Percentiles rank a stretch among this genome's conserved stretches.
Evolutionary conservation across 1,140 invertebrate species (phyloP).

Genomic region (Subanguina moxae): DNA sequence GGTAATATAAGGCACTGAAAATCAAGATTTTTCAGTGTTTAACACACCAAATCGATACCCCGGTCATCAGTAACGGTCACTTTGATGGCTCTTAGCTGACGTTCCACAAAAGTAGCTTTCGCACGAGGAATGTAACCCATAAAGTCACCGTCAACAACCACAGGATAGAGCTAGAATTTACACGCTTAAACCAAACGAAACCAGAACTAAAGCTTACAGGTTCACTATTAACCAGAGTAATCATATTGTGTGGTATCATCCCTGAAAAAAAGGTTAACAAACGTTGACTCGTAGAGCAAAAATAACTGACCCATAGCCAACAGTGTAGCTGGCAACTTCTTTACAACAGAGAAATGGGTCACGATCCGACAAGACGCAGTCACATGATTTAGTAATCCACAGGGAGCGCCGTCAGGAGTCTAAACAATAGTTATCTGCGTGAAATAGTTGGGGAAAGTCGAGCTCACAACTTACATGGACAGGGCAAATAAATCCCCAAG

Average conservation of each 20-base stretch:
- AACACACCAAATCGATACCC: conserved; percentile 1
- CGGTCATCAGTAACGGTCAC: conserved; percentile 66
- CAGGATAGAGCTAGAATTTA: conserved; percentile 64
- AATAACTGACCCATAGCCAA: conserved; percentile 13
- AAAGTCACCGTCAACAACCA: conserved; percentile 77
- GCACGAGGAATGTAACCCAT: conserved; percentile 73
- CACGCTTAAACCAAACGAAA: conserved; percentile 46
- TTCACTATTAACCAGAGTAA: conserved; percentile 11
- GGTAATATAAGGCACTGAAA: conserved; percentile 60
- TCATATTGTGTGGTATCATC: conserved; percentile 23
- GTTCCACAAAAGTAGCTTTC: conserved; percentile 66
- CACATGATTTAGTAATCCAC: conserved; percentile 93
- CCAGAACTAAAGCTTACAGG: background rate
- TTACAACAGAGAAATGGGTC: conserved; percentile 43
- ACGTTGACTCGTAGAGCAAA: background rate
- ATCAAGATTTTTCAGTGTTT: conserved; percentile 55
- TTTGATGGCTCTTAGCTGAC: conserved; percentile 74
- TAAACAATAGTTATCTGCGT: too few relatives aligned
- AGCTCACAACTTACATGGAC: conserved; percentile 71
- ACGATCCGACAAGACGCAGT: conserved; percentile 66
- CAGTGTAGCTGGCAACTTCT: conserved; percentile 20
- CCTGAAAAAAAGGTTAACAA: background rate
- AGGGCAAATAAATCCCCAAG: conserved; percentile 98
- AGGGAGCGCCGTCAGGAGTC: conserved; percentile 80
- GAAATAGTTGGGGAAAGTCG: too few relatives aligned